Evolutionary conservation across 2,113 vertebrate genomes (phyloP), one percentile per base, ranked within the genome.

Genomic region (Neodontobutis hainanensis): DNA sequence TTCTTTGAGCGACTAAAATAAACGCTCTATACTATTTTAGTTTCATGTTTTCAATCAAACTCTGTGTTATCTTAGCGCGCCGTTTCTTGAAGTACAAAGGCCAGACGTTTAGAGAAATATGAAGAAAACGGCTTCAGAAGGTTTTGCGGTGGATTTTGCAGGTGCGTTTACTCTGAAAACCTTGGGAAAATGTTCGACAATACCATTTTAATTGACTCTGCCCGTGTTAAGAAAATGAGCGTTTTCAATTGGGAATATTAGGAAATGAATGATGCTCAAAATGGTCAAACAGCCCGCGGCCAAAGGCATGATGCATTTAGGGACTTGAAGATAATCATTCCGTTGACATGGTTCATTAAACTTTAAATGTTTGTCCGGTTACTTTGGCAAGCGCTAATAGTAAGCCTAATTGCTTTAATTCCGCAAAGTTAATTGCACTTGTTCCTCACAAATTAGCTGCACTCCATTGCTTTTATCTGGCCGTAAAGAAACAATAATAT

Each of bases 301-400:
- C 68, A 55, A 35, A 45, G 43, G 60, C 58, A 59, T n/a, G 12
- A 44, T 58, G 35, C 53, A 27, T 49, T 34, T 75, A 49, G 27
- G 57, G n/a, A 19, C 3, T 45, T 8, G 51, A 11, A 36, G 60
- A 58, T 44, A 75, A 76, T 75, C 59, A 78, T 15, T 6, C 49
- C 12, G 61, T 15, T 5, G 43, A 40, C 49, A 19, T 48, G 75
- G 74, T 81, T 87, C 78, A 73, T 85, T 77, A 68, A 67, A 77
- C 45, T 12, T 27, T 34, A 70, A 79, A 82, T 80, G 77, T 80
- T 79, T 19, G 51, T 32, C 12, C 67, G 78, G 59, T 88, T 78
- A 63, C 51, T 86, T 85, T 89, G 87, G 83, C 86, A 43, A 36
- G 15, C 76, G 61, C 67, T 11, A 36, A 78, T 56, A 83, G 74